A percentile compares a stretch with the other conserved stretches of the same genome.
phyloP scores from a whole-genome alignment of 2,888 invertebrate genomes.

The Agrochola litura region DNA sequence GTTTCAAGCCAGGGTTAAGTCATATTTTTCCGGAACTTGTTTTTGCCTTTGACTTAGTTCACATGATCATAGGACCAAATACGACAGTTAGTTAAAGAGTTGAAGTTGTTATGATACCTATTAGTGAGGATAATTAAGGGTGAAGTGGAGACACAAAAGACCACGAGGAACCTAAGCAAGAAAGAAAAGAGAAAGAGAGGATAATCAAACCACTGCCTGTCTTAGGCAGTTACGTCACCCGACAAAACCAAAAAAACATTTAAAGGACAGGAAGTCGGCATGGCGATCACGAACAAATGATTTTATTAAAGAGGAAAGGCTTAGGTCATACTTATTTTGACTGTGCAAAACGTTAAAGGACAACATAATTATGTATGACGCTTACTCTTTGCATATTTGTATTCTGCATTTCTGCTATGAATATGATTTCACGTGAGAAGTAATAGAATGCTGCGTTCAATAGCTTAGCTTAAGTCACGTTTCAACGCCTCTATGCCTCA shows the following conservation, averaged over 20 bases:
- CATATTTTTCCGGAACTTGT: not conserved
- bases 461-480: conserved; percentile 35
- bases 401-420: conserved; percentile 19
- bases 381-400: not conserved
- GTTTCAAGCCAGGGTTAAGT: not conserved
- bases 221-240: not conserved
- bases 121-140: not conserved
- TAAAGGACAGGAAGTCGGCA: conserved; percentile 15
- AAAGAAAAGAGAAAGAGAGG: not conserved
- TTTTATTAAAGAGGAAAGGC: conserved; percentile 18
- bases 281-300: conserved; percentile 17
- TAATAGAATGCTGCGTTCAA: conserved; percentile 17
- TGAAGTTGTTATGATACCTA: not conserved
- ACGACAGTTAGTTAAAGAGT: not conserved
- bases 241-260: too few species aligned
- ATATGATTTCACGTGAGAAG: conserved; percentile 26
- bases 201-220: not conserved
- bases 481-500: conserved; percentile 42
- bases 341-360: conserved; percentile 2
- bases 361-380: conserved; percentile 13
- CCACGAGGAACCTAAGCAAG: not conserved
- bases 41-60: not conserved
- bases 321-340: conserved; percentile 49
- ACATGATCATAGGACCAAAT: not conserved
- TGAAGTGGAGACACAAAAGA: not conserved